phyloP scores from a whole-genome alignment of 1,140 invertebrate species.

The Oncopodura yosiiana region DNA sequence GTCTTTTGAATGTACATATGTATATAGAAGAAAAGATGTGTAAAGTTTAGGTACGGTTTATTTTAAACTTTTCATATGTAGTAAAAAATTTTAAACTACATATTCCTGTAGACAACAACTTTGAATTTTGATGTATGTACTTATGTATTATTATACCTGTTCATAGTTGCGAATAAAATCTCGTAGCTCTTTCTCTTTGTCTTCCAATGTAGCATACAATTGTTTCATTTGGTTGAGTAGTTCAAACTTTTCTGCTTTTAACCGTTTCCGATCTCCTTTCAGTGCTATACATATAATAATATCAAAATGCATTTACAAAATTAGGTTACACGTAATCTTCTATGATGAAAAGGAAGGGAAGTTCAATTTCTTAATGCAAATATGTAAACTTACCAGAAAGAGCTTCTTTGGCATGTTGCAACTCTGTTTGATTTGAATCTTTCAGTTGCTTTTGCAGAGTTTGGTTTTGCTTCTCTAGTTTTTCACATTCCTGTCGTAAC shows the following conservation, averaged over 20 bases:
- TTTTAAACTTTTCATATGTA: too few relatives aligned
- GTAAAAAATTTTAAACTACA: too few relatives aligned
- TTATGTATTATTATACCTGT: constrained; percentile 50
- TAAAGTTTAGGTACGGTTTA: too few relatives aligned
- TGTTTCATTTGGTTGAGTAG: constrained; percentile 90
- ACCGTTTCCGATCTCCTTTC: constrained; percentile 76
- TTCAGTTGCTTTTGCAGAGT: constrained; percentile 55
- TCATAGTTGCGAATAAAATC: constrained; percentile 92
- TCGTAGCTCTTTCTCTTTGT: constrained; percentile 82
- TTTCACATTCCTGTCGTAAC: constrained; percentile 34
- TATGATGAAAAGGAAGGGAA: background rate
- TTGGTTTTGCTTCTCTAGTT: constrained; percentile 54
- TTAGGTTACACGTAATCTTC: background rate
- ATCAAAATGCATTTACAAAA: constrained; percentile 37
- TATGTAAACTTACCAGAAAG: constrained; percentile 43
- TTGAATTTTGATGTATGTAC: background rate
- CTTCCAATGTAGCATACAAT: constrained; percentile 81
- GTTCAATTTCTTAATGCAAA: background rate
- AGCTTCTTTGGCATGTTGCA: constrained; percentile 48
- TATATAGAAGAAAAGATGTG: too few relatives aligned
- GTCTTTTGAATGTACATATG: too few relatives aligned
- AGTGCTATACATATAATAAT: constrained; percentile 44
- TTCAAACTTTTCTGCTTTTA: constrained; percentile 90
- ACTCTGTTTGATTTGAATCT: constrained; percentile 42
- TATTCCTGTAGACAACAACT: too few relatives aligned